Base-by-base conservation (phyloP, 2,888 invertebrate genomes). In the Griposia aprilina region DNA sequence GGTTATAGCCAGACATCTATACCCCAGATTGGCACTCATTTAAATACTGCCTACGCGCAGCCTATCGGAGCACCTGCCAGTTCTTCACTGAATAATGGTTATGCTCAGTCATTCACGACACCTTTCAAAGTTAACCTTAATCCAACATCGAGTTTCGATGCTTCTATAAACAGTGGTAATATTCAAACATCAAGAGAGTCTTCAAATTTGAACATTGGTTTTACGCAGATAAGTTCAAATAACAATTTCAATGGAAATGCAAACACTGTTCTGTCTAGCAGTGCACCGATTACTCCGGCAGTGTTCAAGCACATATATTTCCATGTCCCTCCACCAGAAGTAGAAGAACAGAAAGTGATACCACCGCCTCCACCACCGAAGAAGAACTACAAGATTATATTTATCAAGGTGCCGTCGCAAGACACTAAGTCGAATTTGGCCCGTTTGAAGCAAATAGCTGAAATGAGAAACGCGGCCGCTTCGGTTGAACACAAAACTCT, bases 381-480 rank as follows among this genome's bases (percentile, higher is more conserved):
- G 91, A 98, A 98, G 89, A 97, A 97, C 89, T 98, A 98, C 95
- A 98, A 98, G 91, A 98, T 98, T 90, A 97, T 98, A 93, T 98
- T 98, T 96, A 98, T 98, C 93, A 98, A 98, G 94, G 97, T 98
- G 26, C 98, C 98, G 59, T 97, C 97, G 30, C 97, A 98, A 76
- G 97, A 97, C 26, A 68, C 79, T 77, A 80, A 78, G 41, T 97
- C 97, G n/a, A 89, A 90, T 68, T 77, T 79, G 8, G 88, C 77
- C 0, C 85, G 87, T 59, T 70, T 92, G 5, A 91, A 92, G 71
- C 97, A 97, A 76, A 97, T 97, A 68, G 97, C 97, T 1, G 97
- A 97, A 80, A 96, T 97, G 17, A 97, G 97, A 85, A 97, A 97
- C 65, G 94, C 97, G 13, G 96, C 97, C 55, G 94, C 97, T 26